Percentiles rank a stretch among this genome's conserved stretches.
phyloP scores from a whole-genome alignment of 2,113 vertebrate genomes.

The Malurus alboscapulatus region DNA sequence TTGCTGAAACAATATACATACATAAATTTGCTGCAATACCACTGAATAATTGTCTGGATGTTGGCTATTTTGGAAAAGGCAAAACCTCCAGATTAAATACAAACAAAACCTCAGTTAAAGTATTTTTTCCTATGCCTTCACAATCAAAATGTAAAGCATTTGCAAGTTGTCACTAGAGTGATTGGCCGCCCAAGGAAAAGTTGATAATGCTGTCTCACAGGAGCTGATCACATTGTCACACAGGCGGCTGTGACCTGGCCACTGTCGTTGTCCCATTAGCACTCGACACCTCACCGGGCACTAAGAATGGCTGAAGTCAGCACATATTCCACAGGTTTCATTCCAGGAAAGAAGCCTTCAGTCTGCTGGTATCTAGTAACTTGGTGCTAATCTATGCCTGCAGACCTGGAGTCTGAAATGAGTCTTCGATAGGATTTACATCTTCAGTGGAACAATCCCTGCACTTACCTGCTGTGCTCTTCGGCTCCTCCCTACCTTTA shows the following conservation, averaged over 20 bases:
- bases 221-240: neutral
- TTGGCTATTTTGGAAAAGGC: neutral
- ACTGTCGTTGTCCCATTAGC: neutral
- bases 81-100: neutral
- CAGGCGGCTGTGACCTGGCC: neutral
- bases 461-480: neutral
- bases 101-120: neutral
- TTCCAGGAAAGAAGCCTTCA: neutral
- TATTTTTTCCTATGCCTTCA: neutral
- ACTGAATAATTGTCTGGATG: neutral
- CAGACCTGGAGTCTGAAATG: neutral
- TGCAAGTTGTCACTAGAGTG: neutral
- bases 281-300: neutral
- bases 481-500: neutral
- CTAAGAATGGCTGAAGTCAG: neutral
- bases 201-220: fast-evolving
- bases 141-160: neutral
- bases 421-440: neutral
- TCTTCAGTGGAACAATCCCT: neutral
- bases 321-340: neutral
- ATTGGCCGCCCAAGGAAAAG: neutral
- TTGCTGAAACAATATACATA: neutral
- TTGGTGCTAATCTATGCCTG: neutral
- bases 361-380: neutral
- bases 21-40: neutral